Percentiles rank a stretch among this genome's conserved stretches.
phyloP scores from a whole-genome alignment of 2,797 vertebrate genomes.

The Mergus octosetaceus region DNA sequence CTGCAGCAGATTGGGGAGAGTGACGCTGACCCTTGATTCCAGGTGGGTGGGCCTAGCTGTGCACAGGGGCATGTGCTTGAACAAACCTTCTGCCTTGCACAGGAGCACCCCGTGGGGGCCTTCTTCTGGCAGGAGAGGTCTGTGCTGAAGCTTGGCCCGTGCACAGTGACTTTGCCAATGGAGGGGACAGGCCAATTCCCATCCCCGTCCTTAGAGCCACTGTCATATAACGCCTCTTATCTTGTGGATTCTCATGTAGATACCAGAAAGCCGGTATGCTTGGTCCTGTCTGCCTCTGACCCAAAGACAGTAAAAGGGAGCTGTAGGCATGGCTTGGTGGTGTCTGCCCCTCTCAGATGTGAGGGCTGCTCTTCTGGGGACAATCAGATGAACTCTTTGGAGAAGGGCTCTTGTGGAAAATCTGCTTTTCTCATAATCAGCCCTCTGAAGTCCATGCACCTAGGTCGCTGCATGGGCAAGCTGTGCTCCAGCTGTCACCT shows the following conservation, averaged over 20 bases:
- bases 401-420: background rate
- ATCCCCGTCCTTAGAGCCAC: background rate
- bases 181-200: background rate
- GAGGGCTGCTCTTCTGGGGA: background rate
- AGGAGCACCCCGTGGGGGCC: background rate
- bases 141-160: rapidly evolving
- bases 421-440: background rate
- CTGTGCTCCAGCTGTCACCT: background rate
- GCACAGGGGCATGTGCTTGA: too few relatives aligned
- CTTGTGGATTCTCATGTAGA: conserved; percentile 79
- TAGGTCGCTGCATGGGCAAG: background rate
- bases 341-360: background rate
- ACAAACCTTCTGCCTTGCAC: too few relatives aligned
- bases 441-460: conserved; percentile 43
- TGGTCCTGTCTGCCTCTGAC: conserved; percentile 57
- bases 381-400: conserved; percentile 17
- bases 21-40: conserved; percentile 93
- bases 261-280: conserved; percentile 55
- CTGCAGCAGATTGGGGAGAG: conserved; percentile 96
- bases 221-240: conserved; percentile 33
- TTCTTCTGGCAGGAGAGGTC: background rate
- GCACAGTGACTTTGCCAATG: background rate
- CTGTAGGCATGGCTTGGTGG: conserved; percentile 2
- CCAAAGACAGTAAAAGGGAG: conserved; percentile 70
- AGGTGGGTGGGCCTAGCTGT: conserved; percentile 76